Percentiles rank a stretch among this genome's conserved stretches.
These are phyloP conservation scores for Mugil cephalus DNA, from an alignment of 2,113 vertebrate species.

Conservation along the genomic window DNA sequence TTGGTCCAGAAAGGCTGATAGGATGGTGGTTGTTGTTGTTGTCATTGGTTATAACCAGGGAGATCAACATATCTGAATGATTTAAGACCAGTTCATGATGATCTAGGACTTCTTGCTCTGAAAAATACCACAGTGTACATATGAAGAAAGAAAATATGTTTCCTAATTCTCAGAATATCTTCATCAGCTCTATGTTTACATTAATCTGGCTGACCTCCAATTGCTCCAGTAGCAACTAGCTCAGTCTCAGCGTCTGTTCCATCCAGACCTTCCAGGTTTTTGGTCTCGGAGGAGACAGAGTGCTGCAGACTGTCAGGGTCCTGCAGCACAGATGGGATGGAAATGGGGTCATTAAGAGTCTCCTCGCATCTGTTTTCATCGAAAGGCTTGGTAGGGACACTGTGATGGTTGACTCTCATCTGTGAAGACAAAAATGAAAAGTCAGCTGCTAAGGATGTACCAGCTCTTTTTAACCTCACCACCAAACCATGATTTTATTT, in stretches of 20 bases:
- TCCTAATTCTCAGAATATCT: too few species aligned
- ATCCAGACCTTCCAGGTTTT: constrained; percentile 20
- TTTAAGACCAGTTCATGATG: neutral
- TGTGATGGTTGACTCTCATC: constrained; percentile 26
- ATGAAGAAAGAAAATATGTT: neutral
- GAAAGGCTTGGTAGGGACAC: neutral
- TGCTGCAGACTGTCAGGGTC: constrained; percentile 18
- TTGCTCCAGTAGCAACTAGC: constrained; percentile 45
- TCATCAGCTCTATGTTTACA: constrained; percentile 37
- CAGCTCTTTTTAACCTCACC: neutral
- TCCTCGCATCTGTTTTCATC: constrained; percentile 38
- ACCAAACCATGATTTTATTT: too few species aligned
- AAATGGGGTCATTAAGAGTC: constrained; percentile 51
- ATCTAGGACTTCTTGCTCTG: constrained; percentile 21
- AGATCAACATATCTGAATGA: neutral
- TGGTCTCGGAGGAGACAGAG: constrained; percentile 4
- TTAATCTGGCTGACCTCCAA: constrained; percentile 61
- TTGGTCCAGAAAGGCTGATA: neutral
- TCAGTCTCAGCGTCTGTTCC: constrained; percentile 43
- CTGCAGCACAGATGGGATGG: constrained; percentile 1
- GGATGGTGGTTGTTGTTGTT: too few species aligned
- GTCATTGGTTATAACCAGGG: neutral
- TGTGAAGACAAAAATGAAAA: constrained; percentile 4
- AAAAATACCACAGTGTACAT: constrained; percentile 5
- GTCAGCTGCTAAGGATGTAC: neutral